These are phyloP conservation scores for Anarsia innoxiella DNA, from an alignment of 2,888 invertebrate species.

Conservation along the genomic window DNA sequence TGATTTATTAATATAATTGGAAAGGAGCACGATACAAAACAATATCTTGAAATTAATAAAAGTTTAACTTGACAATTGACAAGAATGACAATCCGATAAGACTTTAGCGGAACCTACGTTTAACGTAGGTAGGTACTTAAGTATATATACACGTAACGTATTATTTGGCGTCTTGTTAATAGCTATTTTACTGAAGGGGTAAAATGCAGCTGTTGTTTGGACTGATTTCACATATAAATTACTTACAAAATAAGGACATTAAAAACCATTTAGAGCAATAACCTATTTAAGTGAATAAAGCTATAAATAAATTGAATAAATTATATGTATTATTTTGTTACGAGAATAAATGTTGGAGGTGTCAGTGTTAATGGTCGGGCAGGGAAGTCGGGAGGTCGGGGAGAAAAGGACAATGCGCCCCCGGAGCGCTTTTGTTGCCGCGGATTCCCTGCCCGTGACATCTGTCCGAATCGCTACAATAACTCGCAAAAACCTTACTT, in stretches of 20 bases:
- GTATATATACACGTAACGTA: conserved; percentile 32
- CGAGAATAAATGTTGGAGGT: conserved; percentile 61
- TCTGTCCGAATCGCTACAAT: conserved; percentile 72
- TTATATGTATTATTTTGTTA: conserved; percentile 64
- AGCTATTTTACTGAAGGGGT: conserved; percentile 58
- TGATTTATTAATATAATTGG: too few species aligned
- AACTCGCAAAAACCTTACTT: conserved; percentile 69
- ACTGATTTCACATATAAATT: conserved; percentile 52
- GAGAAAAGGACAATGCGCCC: conserved; percentile 60
- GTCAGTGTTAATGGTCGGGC: conserved; percentile 62
- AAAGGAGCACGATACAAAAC: too few species aligned
- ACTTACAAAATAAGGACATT: conserved; percentile 69
- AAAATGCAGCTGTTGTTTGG: conserved; percentile 58
- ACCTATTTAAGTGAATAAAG: conserved; percentile 56
- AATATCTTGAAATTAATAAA: too few species aligned
- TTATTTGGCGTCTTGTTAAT: conserved; percentile 66
- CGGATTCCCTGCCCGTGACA: conserved; percentile 67
- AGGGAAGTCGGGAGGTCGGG: conserved; percentile 43
- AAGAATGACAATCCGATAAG: too few species aligned
- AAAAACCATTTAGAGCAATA: conserved; percentile 71
- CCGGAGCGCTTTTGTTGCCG: conserved; percentile 67
- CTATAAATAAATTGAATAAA: conserved; percentile 65
- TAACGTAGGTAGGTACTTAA: too few species aligned
- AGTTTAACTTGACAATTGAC: too few species aligned
- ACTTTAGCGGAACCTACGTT: too few species aligned